A percentile compares a stretch with the other conserved stretches of the same genome.
Conservation (phyloP, 2,888 invertebrate species). For the Amphipyra berbera region DNA sequence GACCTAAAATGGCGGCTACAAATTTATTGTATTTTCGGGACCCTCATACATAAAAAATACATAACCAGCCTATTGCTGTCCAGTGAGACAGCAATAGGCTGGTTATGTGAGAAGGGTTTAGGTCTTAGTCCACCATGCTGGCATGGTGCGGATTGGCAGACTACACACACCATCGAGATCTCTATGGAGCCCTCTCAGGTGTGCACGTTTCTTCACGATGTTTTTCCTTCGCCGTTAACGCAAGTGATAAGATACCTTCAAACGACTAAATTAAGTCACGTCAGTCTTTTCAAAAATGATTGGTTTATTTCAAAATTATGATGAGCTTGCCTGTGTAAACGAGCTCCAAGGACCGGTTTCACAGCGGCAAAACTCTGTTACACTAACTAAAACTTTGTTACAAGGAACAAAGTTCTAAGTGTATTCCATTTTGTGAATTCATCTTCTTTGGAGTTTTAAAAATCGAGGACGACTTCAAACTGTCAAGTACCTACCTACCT, state of each 20-base stretch:
- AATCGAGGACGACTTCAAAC: constrained; percentile 40
- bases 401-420: constrained; percentile 43
- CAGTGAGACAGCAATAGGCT: too few relatives aligned
- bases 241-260: too few relatives aligned
- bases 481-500: constrained; percentile 17
- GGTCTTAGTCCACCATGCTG: too few relatives aligned
- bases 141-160: too few relatives aligned
- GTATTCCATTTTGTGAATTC: constrained; percentile 57
- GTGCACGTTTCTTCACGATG: too few relatives aligned
- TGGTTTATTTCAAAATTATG: constrained; percentile 46
- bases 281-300: constrained; percentile 35
- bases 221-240: too few relatives aligned
- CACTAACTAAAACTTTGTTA: constrained; percentile 53
- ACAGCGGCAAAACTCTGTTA: constrained; percentile 51
- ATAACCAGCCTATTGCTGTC: too few relatives aligned
- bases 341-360: constrained; percentile 40
- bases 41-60: too few relatives aligned
- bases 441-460: constrained; percentile 46
- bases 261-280: constrained; percentile 31
- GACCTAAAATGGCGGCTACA: background rate
- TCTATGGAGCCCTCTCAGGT: too few relatives aligned
- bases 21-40: constrained; percentile 16
- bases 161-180: too few relatives aligned
- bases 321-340: constrained; percentile 34
- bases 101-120: too few relatives aligned